Percentiles rank a stretch among this genome's conserved stretches.
Evolutionary conservation across 2,888 invertebrate genomes (phyloP).

Genomic region (Phalera bucephala): DNA sequence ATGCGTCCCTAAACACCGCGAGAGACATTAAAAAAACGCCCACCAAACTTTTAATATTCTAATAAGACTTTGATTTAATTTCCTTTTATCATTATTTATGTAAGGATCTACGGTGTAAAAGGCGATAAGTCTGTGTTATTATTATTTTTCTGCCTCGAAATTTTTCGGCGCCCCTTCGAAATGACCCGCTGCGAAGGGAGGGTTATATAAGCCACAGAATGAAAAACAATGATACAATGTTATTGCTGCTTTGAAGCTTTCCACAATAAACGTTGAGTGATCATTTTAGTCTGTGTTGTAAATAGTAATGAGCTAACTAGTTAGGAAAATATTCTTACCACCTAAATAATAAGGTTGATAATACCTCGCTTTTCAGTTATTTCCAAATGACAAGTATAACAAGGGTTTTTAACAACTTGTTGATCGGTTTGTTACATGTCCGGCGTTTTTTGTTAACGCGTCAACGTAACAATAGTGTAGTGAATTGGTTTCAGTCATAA

Average conservation of each 20-base stretch:
- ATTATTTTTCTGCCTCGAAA: conserved; percentile 53
- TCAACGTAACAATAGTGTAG: conserved; percentile 50
- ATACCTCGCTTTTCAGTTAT: background rate
- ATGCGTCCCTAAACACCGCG: conserved; percentile 71
- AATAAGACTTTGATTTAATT: conserved; percentile 83
- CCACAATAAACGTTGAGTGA: background rate
- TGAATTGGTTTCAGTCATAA: conserved; percentile 40
- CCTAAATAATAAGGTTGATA: conserved; percentile 3
- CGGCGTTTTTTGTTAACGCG: conserved; percentile 53
- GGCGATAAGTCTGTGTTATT: conserved; percentile 75
- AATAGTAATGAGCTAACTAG: background rate
- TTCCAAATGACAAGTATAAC: conserved; percentile 45
- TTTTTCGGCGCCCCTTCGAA: conserved; percentile 55
- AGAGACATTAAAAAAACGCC: conserved; percentile 79
- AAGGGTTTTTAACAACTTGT: conserved; percentile 61
- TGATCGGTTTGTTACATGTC: conserved; percentile 61
- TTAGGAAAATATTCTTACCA: background rate
- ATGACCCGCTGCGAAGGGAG: conserved; percentile 39
- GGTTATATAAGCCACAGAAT: conserved; percentile 47
- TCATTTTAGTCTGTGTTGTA: conserved; percentile 6
- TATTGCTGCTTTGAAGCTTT: conserved; percentile 2
- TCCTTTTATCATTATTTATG: conserved; percentile 83
- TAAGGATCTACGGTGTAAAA: conserved; percentile 68
- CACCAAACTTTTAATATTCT: conserved; percentile 79
- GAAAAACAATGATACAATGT: conserved; percentile 3